Evolutionary conservation across 1,140 invertebrate genomes (phyloP).

Genomic region (Zophobas atratus): DNA sequence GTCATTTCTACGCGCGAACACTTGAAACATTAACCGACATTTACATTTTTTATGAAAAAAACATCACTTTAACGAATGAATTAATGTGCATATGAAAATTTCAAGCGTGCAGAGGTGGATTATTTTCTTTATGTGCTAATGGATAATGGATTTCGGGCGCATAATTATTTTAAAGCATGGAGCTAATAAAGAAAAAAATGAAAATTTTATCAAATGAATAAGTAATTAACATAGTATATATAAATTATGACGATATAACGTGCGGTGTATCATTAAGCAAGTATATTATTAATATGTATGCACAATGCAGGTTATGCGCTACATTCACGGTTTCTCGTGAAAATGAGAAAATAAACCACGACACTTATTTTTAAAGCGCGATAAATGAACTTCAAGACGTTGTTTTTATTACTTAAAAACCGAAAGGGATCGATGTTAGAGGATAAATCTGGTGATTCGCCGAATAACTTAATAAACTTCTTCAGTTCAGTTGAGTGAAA

Average conservation of each 20-base stretch:
- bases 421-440: conserved; percentile 15
- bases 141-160: too few relatives aligned
- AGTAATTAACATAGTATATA: too few relatives aligned
- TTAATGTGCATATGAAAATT: background rate
- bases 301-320: background rate
- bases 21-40: background rate
- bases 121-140: too few relatives aligned
- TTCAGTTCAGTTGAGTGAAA: conserved; percentile 10
- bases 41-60: background rate
- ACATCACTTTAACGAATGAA: background rate
- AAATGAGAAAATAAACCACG: too few relatives aligned
- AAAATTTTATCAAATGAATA: background rate
- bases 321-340: too few relatives aligned
- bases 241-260: background rate
- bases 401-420: conserved; percentile 8
- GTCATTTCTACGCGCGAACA: background rate
- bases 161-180: too few relatives aligned
- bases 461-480: conserved; percentile 35
- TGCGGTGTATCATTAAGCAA: background rate
- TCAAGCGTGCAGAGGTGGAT: too few relatives aligned
- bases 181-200: too few relatives aligned
- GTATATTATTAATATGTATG: conserved; percentile 11
- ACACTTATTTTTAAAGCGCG: too few relatives aligned
- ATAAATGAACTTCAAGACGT: too few relatives aligned
- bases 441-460: conserved; percentile 25